These are phyloP conservation scores for Automeris io DNA, from an alignment of 2,888 invertebrate genomes.

Conservation along the genomic window DNA sequence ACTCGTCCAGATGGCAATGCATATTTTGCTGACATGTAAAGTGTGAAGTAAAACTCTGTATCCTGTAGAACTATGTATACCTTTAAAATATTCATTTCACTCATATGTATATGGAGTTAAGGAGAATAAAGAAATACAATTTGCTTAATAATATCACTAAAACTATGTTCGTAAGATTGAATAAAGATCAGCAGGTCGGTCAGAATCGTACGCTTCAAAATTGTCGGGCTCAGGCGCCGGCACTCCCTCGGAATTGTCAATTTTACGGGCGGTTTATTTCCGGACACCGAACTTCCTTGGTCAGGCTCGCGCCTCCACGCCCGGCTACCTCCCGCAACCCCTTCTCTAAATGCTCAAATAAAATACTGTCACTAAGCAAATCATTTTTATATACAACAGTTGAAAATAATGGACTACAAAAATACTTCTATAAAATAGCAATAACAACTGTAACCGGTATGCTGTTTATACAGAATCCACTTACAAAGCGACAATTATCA, in stretches of 20 bases:
- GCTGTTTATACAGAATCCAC: slow-evolving; percentile 18
- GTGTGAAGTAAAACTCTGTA: slow-evolving; percentile 9
- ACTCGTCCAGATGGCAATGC: slow-evolving; percentile 64
- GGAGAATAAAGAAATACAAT: not conserved
- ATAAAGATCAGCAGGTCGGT: slow-evolving; percentile 17
- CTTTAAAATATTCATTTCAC: not conserved
- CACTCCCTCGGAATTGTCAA: slow-evolving; percentile 79
- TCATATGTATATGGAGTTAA: not conserved
- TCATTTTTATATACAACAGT: too few species aligned
- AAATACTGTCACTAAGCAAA: slow-evolving; percentile 30
- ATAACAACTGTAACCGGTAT: not conserved
- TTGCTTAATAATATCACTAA: too few species aligned
- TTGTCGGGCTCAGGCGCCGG: slow-evolving; percentile 58
- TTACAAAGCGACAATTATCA: slow-evolving; percentile 43
- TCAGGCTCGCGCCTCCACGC: slow-evolving; percentile 43
- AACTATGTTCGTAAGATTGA: not conserved
- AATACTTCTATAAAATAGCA: not conserved
- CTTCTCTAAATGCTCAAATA: slow-evolving; percentile 38
- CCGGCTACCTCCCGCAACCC: slow-evolving; percentile 38
- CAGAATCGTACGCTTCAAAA: slow-evolving; percentile 45
- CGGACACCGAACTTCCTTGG: slow-evolving; percentile 75
- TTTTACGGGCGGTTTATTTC: slow-evolving; percentile 83
- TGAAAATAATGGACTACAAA: not conserved
- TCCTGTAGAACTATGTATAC: not conserved
- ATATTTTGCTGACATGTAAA: slow-evolving; percentile 55